phyloP scores from a whole-genome alignment of 2,797 vertebrate genomes.

The Cercopithecus hamlyni region DNA sequence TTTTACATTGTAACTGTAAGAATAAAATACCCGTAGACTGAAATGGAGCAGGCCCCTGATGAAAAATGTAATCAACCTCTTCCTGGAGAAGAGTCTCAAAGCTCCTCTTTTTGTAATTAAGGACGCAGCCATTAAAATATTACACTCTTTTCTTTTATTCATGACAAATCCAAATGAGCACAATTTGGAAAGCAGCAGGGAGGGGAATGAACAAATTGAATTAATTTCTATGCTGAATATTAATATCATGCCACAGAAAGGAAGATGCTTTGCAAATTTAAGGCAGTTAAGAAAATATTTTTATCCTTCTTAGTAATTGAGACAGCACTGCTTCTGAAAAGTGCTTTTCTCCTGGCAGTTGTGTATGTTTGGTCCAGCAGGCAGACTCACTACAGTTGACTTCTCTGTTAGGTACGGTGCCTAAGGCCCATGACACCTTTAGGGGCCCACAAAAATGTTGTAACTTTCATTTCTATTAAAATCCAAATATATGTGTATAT shows the following conservation, averaged over 20 bases:
- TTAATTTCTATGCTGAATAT: constrained; percentile 51
- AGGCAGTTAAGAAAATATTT: constrained; percentile 28
- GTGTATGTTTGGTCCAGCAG: not conserved
- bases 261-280: constrained; percentile 16
- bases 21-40: not conserved
- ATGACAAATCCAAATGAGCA: constrained; percentile 53
- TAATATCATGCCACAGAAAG: not conserved
- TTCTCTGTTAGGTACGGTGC: not conserved
- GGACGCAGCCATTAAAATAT: constrained; percentile 36
- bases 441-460: not conserved
- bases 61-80: constrained; percentile 36
- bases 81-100: constrained; percentile 31
- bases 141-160: constrained; percentile 59
- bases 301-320: constrained; percentile 29
- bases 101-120: constrained; percentile 56
- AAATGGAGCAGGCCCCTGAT: not conserved
- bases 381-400: not conserved
- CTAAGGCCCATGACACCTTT: not conserved
- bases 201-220: constrained; percentile 60
- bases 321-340: not conserved
- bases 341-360: not conserved
- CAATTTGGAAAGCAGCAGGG: constrained; percentile 50
- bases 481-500: not conserved
- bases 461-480: constrained; percentile 43
- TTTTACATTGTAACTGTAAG: not conserved